phyloP scores from a whole-genome alignment of 2,113 vertebrate species.

The Otocyon megalotis region DNA sequence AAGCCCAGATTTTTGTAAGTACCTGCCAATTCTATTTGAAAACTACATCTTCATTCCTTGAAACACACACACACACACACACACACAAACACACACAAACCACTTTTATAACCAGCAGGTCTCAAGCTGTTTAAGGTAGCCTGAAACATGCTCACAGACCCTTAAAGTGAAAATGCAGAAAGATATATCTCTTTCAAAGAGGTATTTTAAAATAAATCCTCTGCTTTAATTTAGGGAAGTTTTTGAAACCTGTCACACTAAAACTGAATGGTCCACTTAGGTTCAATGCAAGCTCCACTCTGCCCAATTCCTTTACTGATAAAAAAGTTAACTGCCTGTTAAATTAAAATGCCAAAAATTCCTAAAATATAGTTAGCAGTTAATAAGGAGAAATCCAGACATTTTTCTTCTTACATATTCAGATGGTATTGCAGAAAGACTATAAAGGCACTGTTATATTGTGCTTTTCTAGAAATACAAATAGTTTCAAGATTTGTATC shows the following conservation, averaged over 20 bases:
- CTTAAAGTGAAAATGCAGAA: constrained; percentile 37
- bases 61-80: not conserved
- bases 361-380: constrained; percentile 70
- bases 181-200: constrained; percentile 21
- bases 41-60: not conserved
- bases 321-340: constrained; percentile 65
- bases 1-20: not conserved
- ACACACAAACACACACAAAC: not conserved
- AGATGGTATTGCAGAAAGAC: constrained; percentile 21
- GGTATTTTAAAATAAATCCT: constrained; percentile 3
- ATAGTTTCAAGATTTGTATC: not conserved
- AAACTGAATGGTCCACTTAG: constrained; percentile 73
- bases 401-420: not conserved
- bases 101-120: constrained; percentile 11
- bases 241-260: constrained; percentile 67
- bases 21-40: constrained; percentile 51
- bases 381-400: constrained; percentile 51
- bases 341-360: not conserved
- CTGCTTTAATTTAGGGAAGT: constrained; percentile 46
- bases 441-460: not conserved
- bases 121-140: constrained; percentile 30
- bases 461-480: not conserved
- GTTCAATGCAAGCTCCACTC: constrained; percentile 66
- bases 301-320: constrained; percentile 54
- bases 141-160: not conserved